A percentile compares a stretch with the other conserved stretches of the same genome.
Conservation (phyloP, 2,888 invertebrate genomes). For the Lathronympha strigana region DNA sequence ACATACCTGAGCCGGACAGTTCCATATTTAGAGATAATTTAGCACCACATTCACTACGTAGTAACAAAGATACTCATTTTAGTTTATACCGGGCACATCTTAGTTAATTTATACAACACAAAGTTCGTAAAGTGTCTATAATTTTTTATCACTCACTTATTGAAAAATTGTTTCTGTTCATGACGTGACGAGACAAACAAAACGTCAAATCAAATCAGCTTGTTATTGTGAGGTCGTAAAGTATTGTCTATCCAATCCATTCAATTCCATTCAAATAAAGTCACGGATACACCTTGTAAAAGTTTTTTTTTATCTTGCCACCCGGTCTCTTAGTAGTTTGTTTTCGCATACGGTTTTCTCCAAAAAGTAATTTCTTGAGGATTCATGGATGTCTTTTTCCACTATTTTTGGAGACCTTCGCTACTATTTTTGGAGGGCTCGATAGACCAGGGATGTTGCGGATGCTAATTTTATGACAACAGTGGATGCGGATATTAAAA, state of each 20-base stretch:
- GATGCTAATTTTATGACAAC: no score
- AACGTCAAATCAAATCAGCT: slow-evolving; percentile 37
- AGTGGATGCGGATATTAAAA: no score
- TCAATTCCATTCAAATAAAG: background rate
- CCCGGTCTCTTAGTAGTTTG: no score
- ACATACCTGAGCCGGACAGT: slow-evolving; percentile 72
- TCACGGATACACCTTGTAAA: background rate
- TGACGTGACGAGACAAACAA: slow-evolving; percentile 40
- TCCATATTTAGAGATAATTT: slow-evolving; percentile 63
- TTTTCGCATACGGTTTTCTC: no score
- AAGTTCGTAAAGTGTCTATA: slow-evolving; percentile 20
- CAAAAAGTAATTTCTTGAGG: no score
- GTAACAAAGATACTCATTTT: slow-evolving; percentile 27
- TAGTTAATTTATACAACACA: slow-evolving; percentile 7
- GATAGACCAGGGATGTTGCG: no score
- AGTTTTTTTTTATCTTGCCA: no score
- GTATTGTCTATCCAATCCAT: background rate
- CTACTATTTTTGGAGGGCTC: no score
- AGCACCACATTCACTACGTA: slow-evolving; percentile 32
- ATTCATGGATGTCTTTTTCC: no score
- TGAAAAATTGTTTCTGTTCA: slow-evolving; percentile 37
- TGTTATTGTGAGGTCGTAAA: background rate
- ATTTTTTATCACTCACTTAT: slow-evolving; percentile 33
- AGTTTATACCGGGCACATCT: slow-evolving; percentile 10
- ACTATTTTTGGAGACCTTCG: no score